Percentiles rank a stretch among this genome's conserved stretches.
These are phyloP conservation scores for Drosophila malerkotliana DNA, from an alignment of 1,140 invertebrate genomes.

Conservation along the genomic window DNA sequence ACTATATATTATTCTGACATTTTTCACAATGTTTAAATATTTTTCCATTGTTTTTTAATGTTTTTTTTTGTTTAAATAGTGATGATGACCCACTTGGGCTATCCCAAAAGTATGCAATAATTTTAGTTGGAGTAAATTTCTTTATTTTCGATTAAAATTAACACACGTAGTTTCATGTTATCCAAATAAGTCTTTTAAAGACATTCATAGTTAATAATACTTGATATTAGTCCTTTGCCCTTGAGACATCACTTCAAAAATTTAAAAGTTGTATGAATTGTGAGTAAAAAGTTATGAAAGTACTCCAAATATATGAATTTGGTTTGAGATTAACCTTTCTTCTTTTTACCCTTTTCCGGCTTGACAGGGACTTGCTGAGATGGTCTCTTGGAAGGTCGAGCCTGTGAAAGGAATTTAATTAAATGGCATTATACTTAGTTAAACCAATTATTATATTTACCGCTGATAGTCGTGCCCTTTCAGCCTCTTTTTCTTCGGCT, in stretches of 20 bases:
- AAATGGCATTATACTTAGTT: too few relatives aligned
- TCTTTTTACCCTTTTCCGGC: slow-evolving; percentile 1
- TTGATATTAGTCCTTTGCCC: neutral
- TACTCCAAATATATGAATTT: neutral
- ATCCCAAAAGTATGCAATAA: too few relatives aligned
- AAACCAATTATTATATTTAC: neutral
- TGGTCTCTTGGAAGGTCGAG: slow-evolving; percentile 11
- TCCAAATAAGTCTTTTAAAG: too few relatives aligned
- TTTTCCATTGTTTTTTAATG: too few relatives aligned
- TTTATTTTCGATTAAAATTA: too few relatives aligned
- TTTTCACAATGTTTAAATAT: too few relatives aligned
- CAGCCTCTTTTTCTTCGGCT: neutral
- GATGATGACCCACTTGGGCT: too few relatives aligned
- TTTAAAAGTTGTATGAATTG: neutral
- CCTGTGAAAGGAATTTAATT: neutral
- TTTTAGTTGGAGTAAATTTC: too few relatives aligned
- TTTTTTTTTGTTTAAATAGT: too few relatives aligned
- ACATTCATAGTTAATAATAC: too few relatives aligned
- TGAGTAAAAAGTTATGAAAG: neutral
- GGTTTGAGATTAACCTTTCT: neutral
- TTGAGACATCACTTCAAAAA: neutral
- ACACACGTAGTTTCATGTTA: too few relatives aligned
- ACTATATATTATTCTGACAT: too few relatives aligned
- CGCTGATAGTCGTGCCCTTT: slow-evolving; percentile 2
- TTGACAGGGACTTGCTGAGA: slow-evolving; percentile 13